phyloP scores from a whole-genome alignment of 2,797 vertebrate genomes.

The Xiphophorus birchmanni region DNA sequence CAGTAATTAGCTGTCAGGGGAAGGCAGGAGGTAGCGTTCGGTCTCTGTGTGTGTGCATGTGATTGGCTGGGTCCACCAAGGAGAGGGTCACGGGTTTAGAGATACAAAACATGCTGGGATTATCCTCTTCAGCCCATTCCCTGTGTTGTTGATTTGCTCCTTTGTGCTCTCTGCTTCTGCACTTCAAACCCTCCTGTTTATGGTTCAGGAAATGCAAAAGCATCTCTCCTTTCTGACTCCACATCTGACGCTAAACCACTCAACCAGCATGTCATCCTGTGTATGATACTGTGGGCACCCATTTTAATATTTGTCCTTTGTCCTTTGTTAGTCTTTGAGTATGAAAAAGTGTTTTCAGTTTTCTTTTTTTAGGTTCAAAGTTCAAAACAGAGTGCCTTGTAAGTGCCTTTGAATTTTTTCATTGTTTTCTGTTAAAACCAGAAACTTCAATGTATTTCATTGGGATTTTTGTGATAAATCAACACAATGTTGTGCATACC shows the following conservation, averaged over 20 bases:
- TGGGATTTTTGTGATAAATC: neutral
- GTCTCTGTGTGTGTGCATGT: conserved; percentile 18
- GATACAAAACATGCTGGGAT: conserved; percentile 58
- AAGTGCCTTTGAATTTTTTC: neutral
- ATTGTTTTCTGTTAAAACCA: neutral
- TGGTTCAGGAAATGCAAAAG: conserved; percentile 23
- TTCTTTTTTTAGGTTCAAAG: neutral
- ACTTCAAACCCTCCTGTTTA: conserved; percentile 14
- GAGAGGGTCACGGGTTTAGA: conserved; percentile 55
- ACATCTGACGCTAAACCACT: conserved; percentile 4
- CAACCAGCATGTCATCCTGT: conserved; percentile 11
- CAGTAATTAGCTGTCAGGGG: conserved; percentile 67
- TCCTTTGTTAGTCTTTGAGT: neutral
- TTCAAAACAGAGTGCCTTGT: neutral
- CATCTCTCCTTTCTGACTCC: conserved; percentile 8
- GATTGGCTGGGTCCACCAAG: conserved; percentile 40
- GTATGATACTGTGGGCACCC: neutral
- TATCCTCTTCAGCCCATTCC: conserved; percentile 52
- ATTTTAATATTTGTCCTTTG: neutral
- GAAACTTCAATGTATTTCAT: neutral
- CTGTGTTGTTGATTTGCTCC: conserved; percentile 32
- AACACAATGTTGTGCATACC: neutral
- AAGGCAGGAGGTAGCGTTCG: conserved; percentile 49
- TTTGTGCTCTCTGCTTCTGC: conserved; percentile 46
- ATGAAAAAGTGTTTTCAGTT: neutral